Conservation (phyloP, 1,140 invertebrate species). For the Yoshiicerus persimilis region DNA sequence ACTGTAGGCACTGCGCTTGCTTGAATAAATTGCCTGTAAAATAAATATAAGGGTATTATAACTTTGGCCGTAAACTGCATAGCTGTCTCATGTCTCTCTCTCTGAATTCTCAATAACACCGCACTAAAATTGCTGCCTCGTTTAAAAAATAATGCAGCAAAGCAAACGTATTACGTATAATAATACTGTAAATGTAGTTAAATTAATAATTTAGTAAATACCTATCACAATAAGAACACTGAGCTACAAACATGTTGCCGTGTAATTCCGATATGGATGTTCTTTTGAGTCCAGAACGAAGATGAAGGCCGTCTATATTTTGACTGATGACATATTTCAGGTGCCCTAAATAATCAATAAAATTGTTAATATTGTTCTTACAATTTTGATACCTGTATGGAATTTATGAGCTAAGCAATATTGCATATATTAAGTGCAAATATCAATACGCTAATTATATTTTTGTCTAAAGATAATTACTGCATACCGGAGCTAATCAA, state of each 20-base stretch:
- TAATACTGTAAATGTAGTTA: no score
- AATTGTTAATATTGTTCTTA: not conserved
- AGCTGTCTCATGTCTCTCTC: no score
- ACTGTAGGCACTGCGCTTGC: conserved; percentile 74
- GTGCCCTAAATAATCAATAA: conserved; percentile 58
- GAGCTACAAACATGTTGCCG: conserved; percentile 97
- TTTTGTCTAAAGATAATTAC: not conserved
- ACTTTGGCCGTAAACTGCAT: no score
- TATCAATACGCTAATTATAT: no score
- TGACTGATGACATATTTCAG: conserved; percentile 91
- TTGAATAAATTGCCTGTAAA: conserved; percentile 78
- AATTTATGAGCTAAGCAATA: no score
- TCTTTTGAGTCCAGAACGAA: conserved; percentile 82
- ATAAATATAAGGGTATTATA: conserved; percentile 19
- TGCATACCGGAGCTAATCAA: conserved; percentile 66
- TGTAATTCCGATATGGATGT: conserved; percentile 87
- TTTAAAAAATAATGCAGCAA: no score
- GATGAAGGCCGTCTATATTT: conserved; percentile 96
- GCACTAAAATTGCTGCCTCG: no score
- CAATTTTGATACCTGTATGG: not conserved
- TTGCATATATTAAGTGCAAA: no score
- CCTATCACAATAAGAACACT: conserved; percentile 88
- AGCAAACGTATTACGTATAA: no score
- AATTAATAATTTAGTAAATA: no score
- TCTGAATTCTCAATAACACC: no score